Percentiles rank a stretch among this genome's conserved stretches.
These are phyloP conservation scores for Madoqua kirkii DNA, from an alignment of 2,113 vertebrate genomes.

Conservation along the genomic window DNA sequence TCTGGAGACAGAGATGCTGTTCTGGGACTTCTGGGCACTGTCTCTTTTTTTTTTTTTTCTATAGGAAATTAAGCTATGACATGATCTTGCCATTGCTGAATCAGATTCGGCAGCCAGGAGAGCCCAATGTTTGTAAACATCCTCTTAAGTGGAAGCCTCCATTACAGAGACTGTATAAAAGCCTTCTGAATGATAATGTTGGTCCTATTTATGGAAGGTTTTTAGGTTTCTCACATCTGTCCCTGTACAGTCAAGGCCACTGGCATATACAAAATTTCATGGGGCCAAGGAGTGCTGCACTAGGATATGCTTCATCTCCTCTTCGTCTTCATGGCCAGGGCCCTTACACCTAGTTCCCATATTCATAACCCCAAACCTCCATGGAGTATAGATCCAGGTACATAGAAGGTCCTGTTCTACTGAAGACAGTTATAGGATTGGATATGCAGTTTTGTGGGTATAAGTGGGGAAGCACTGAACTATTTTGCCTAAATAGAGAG, in stretches of 20 bases:
- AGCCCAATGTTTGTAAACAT: neutral
- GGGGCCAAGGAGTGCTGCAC: neutral
- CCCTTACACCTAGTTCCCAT: neutral
- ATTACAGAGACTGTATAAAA: neutral
- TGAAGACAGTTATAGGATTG: neutral
- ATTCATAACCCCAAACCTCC: neutral
- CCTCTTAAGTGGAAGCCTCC: neutral
- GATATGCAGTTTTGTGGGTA: neutral
- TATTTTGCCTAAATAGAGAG: neutral
- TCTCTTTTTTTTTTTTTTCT: neutral
- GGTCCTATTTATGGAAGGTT: neutral
- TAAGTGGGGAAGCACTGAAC: neutral
- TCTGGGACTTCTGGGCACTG: neutral
- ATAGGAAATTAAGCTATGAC: neutral
- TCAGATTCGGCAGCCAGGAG: neutral
- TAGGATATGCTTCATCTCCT: too few species aligned
- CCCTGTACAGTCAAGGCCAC: neutral
- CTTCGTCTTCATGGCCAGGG: rapidly evolving
- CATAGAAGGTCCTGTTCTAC: neutral
- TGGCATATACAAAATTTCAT: neutral
- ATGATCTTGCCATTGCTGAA: neutral
- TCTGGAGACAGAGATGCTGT: neutral
- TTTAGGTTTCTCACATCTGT: neutral
- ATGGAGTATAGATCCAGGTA: neutral
- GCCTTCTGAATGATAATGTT: neutral